Evolutionary conservation across 1,140 invertebrate species (phyloP), one percentile per base, ranked within the genome.

Genomic region (Trachymyrmex septentrionalis): DNA sequence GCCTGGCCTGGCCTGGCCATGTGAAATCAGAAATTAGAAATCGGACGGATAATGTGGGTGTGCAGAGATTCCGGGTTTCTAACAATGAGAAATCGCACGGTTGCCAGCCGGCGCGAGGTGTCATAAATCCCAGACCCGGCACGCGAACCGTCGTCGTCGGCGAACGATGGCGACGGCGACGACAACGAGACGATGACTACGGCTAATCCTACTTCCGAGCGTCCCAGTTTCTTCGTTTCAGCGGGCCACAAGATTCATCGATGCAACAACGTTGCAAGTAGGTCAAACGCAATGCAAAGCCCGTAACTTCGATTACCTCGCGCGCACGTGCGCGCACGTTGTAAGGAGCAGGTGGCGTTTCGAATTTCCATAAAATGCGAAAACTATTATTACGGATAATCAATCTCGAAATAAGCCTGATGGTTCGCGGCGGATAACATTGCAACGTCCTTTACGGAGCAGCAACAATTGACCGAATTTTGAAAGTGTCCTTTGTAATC

Each of bases 11-110:
- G 87, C 44, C 38, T 48, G 80, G 87, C 44, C 48, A 80, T 63
- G 71, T 27, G 80, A 88, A 90, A 90, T 90, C 59, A 67, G 77
- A 90, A 91, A 91, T 91, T 88, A 90, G 86, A 90, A 91, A 91
- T 91, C 86, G 27, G 50, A 55, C 48, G 61, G 77, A 88, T 84
- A 73, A 84, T 69, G 90, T 86, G 72, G 88, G 75, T 89, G 75
- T 89, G 86, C 88, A 57, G 80, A 57, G 88, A 90, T 85, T 75
- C 63, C 67, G 19, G 64, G 69, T 85, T 81, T 86, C 69, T 77
- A 80, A 77, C 75, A 77, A 63, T 87, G 89, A 85, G 89, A 87
- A 89, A 85, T 86, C 90, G 82, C 73, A 34, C 30, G 50, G 55
- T 69, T 21, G 50, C 50, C 71, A 72, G 81, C 73, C 67, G 72